Base-by-base conservation (phyloP, 1,140 invertebrate species). In the Ganaspis sp. region DNA sequence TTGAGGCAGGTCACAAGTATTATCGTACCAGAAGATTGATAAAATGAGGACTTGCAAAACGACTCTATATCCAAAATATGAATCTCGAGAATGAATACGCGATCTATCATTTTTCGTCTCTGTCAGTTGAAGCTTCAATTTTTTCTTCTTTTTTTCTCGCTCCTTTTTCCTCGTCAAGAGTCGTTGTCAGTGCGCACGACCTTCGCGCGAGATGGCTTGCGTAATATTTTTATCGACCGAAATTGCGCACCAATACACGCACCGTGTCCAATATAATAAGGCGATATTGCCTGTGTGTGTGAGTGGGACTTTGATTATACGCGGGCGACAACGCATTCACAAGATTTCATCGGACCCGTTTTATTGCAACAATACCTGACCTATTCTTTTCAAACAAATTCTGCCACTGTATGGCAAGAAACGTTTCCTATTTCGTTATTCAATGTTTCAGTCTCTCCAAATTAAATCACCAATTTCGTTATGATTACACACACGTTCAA, bases 191-290 rank as follows among this genome's bases (percentile, higher is more conserved):
- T 64, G 23, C 58, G 58, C 77, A 83, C 85, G 90, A 88, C 90
- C 90, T 91, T 90, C 88, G 86, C 74, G 80, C 79, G 74, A 79
- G 80, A 73, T 74, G 53, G 38, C 82, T 91, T 91, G 88, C 88
- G 88, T 89, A 91, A 91, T 87, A 85, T 86, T 86, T 88, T 90
- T 89, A 90, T 90, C 90, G 82, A 82, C 82, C 83, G 82, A 89
- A 90, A 89, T 90, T 90, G 85, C 85, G 77, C 80, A 80, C 76
- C 53, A 73, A 64, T 70, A 77, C 34, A 69, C n/a, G 26, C 53
- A 37, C 0, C 11, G 17, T 58, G 9, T 58, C 12, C 26, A 15
- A 17, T 9, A n/a, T n/a, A n/a, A n/a, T n/a, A n/a, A n/a, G n/a
- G n/a, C n/a, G n/a, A n/a, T n/a, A n/a, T n/a, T n/a, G n/a, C n/a